Base-by-base conservation (phyloP, 1,140 invertebrate genomes). In the Lineus longissimus region DNA sequence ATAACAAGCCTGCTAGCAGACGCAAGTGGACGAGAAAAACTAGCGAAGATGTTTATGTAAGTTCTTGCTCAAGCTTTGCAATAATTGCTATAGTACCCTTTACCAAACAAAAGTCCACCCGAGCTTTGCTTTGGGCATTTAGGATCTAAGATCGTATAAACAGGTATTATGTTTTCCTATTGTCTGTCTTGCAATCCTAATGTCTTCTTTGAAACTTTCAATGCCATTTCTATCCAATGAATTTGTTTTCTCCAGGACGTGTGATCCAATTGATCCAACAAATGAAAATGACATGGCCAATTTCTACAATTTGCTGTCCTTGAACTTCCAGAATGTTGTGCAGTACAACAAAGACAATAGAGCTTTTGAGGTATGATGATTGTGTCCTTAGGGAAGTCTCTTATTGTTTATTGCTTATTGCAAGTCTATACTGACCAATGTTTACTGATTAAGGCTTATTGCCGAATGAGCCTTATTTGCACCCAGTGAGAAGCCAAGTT, bases 311-410 rank as follows among this genome's bases (percentile, higher is more conserved):
- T 87, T 85, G 55, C 76, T 96, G n/a, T 90, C 92, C 4, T 87
- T 88, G 40, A 92, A 93, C 80, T 83, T 85, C 71, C 82, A 84
- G 71, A 91, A 88, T 40, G 86, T 96, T 55, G 93, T 95, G 0
- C 94, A 97, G 72, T 97, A 97, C 77, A 97, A 96, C 76, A 91
- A 93, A 78, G 94, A 96, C 72, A 96, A 97, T 79, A 84, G 93
- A 47, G 85, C 85, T 4, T 87, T 84, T 73, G 87, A 87, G 70
- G 79, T 78, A 65, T 54, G 58, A 19, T 25, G n/a, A n/a, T n/a
- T n/a, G n/a, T n/a, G n/a, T n/a, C n/a, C n/a, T n/a, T n/a, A n/a
- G n/a, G n/a, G n/a, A n/a, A n/a, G n/a, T n/a, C n/a, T n/a, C n/a
- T n/a, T n/a, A n/a, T n/a, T n/a, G n/a, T n/a, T 62, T 17, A 17